Base-by-base conservation (phyloP, 2,888 invertebrate species). In the Caenorhabditis sp. region DNA sequence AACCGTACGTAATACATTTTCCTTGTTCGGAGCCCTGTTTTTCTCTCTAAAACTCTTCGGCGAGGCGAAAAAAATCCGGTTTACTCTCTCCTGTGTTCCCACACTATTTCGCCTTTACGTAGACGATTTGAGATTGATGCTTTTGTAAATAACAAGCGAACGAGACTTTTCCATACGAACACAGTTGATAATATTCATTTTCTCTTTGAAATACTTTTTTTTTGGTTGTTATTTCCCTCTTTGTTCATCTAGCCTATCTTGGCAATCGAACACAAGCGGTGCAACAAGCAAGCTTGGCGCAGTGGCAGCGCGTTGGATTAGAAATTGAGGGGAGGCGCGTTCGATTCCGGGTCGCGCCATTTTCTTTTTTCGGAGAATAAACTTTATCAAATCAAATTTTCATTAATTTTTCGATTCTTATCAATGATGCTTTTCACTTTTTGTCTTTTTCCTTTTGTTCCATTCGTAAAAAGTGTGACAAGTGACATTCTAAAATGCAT, bases 381-480 rank as follows among this genome's bases (percentile, higher is more conserved):
- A 36, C 10, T 3, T 43, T 43, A 43, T 43, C 43, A 43, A 43
- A 36, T 36, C 36, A 36, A 36, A 36, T 36, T 36, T 36, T 36
- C 36, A 36, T 36, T 8, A 36, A 8, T 36, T 43, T 43, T 43
- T 43, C 5, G 3, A 17, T 43, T 43, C 10, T 43, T 43, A 43
- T 43, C 43, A 43, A 12, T 43, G 14, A 43, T 10, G 52, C 21
- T 52, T 52, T 52, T 52, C 52, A 52, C 23, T 23, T 52, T 50
- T 50, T n/a, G n/a, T n/a, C n/a, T 50, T 17, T 52, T 52, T n/a
- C 21, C n/a, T 52, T 52, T 52, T 52, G 52, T 23, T 52, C 23
- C 52, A 52, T 52, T 52, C 52, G 23, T 31, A 52, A 52, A 50
- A 50, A 52, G 23, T 52, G 43, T 43, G 43, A 43, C 43, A 43